Percentiles rank a stretch among this genome's conserved stretches.
Evolutionary conservation across 2,888 invertebrate species (phyloP).

Genomic region (Watsonalla cultraria): DNA sequence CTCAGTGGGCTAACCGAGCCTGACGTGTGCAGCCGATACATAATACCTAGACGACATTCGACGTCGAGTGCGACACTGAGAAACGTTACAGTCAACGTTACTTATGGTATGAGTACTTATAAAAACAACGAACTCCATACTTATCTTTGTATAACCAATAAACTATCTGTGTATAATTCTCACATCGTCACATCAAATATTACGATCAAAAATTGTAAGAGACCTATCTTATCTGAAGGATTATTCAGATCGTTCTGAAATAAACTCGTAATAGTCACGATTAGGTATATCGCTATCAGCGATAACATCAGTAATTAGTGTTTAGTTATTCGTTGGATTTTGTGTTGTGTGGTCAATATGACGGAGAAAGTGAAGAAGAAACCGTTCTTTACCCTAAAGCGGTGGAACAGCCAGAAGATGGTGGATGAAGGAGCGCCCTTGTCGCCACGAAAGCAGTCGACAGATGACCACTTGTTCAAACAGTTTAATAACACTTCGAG

Average conservation of each 20-base stretch:
- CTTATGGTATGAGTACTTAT: too few species aligned
- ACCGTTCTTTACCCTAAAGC: conserved; percentile 54
- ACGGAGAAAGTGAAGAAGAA: conserved; percentile 62
- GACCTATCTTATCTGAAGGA: conserved; percentile 1
- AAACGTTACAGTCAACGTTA: too few species aligned
- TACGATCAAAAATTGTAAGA: not conserved
- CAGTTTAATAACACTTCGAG: conserved; percentile 21
- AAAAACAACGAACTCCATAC: too few species aligned
- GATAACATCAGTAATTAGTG: conserved; percentile 14
- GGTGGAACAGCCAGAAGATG: conserved; percentile 47
- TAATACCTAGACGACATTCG: too few species aligned
- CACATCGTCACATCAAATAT: not conserved
- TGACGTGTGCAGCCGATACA: too few species aligned
- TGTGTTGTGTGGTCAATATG: conserved; percentile 38
- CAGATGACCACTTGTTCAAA: conserved; percentile 22
- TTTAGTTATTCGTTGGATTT: conserved; percentile 20
- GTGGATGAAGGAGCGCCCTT: conserved; percentile 20
- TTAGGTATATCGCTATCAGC: conserved; percentile 3
- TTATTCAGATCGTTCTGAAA: conserved; percentile 1
- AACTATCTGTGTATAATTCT: too few species aligned
- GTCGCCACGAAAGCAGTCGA: conserved; percentile 12
- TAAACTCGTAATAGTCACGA: not conserved
- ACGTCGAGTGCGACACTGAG: too few species aligned
- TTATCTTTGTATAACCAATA: too few species aligned
- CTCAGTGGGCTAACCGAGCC: too few species aligned